A percentile compares a stretch with the other conserved stretches of the same genome.
Evolutionary conservation across 2,113 vertebrate genomes (phyloP).

Genomic region (Corythornis vintsioides): DNA sequence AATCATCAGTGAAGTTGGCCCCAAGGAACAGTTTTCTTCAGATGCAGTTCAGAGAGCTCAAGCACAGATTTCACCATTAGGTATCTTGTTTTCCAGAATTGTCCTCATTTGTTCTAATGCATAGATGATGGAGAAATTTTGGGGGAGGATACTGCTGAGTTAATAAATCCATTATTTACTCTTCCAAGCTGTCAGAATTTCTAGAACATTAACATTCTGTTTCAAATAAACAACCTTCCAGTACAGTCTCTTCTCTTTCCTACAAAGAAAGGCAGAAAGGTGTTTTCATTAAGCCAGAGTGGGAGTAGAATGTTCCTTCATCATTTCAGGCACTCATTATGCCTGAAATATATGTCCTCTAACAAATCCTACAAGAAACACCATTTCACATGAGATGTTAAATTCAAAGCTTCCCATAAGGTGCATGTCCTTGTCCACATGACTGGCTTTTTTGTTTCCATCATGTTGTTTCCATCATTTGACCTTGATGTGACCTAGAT

Average conservation of each 20-base stretch:
- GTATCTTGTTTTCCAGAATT: neutral
- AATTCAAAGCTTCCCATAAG: neutral
- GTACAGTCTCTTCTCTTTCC: neutral
- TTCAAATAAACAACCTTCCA: conserved; percentile 32
- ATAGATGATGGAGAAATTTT: neutral
- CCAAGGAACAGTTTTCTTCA: neutral
- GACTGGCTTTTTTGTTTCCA: neutral
- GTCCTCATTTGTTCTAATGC: neutral
- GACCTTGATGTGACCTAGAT: neutral
- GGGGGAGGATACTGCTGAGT: neutral
- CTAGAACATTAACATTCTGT: neutral
- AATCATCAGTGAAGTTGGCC: neutral
- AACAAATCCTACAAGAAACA: conserved; percentile 6
- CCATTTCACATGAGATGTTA: neutral
- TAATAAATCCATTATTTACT: conserved; percentile 30
- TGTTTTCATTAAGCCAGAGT: neutral
- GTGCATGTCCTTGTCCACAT: neutral
- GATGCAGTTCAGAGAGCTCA: neutral
- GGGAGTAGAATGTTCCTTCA: neutral
- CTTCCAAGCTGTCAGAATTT: conserved; percentile 26
- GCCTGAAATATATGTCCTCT: neutral
- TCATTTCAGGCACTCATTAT: neutral
- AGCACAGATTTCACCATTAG: neutral
- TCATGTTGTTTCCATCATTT: neutral
- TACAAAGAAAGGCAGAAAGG: conserved; percentile 2